Conservation (phyloP, 2,797 vertebrate genomes). For the Manis javanica region DNA sequence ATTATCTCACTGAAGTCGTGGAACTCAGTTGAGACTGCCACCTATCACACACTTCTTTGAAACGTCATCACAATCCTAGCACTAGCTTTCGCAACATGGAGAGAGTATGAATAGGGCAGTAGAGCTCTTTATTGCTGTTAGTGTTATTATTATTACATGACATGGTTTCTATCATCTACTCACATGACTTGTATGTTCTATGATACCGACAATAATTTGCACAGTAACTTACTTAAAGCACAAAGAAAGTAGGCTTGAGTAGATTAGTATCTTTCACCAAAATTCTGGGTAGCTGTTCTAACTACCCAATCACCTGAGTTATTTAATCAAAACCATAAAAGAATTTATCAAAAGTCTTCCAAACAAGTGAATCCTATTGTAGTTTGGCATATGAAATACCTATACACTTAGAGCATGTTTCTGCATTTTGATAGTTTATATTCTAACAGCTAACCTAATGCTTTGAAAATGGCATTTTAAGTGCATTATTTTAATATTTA, state of each 20-base stretch:
- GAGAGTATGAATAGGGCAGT: neutral
- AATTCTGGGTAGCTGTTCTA: conserved; percentile 2
- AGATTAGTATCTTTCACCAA: neutral
- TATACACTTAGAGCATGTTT: neutral
- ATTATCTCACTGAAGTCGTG: neutral
- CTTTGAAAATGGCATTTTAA: conserved; percentile 42
- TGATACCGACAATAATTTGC: neutral
- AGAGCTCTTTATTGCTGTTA: neutral
- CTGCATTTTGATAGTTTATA: conserved; percentile 10
- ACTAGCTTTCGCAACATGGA: neutral
- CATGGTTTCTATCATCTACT: neutral
- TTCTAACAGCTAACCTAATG: neutral
- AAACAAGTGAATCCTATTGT: neutral
- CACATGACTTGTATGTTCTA: neutral
- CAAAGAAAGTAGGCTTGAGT: conserved; percentile 8
- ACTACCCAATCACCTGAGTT: neutral
- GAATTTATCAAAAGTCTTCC: neutral
- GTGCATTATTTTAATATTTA: neutral
- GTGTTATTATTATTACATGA: neutral
- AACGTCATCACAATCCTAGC: neutral
- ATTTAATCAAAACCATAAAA: conserved; percentile 40
- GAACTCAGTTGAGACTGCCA: conserved; percentile 73
- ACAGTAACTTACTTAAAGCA: conserved; percentile 8
- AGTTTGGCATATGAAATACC: neutral
- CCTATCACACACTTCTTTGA: conserved; percentile 56